These are phyloP conservation scores for Rhamphomyia laevipes DNA, from an alignment of 2,888 invertebrate species.

Conservation along the genomic window DNA sequence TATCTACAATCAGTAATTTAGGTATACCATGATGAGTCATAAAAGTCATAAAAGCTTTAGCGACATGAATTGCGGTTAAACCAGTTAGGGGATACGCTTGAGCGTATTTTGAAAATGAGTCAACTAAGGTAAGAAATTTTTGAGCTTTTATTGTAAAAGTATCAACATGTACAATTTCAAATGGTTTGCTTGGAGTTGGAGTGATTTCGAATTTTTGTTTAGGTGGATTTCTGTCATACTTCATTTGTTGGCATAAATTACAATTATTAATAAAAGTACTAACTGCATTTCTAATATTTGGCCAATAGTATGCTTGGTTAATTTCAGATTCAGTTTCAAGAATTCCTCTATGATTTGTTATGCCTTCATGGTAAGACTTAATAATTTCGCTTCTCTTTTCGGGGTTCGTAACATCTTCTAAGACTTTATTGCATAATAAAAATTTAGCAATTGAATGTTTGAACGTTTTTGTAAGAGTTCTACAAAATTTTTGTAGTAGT, in stretches of 20 bases:
- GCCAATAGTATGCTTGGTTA: background rate
- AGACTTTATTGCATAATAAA: background rate
- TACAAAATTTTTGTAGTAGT: background rate
- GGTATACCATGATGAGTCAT: background rate
- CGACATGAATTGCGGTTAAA: background rate
- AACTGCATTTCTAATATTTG: background rate
- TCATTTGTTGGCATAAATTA: background rate
- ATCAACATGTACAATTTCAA: background rate
- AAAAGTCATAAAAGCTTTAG: background rate
- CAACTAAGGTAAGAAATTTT: background rate
- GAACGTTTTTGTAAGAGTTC: background rate
- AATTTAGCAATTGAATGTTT: background rate
- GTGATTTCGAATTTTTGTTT: background rate
- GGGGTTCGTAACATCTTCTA: background rate
- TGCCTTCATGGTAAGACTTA: background rate
- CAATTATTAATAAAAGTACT: background rate
- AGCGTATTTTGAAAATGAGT: background rate
- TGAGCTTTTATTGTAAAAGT: background rate
- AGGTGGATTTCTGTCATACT: background rate
- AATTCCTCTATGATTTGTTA: background rate
- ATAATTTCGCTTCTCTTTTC: background rate
- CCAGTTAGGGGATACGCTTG: background rate
- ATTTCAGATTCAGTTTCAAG: background rate
- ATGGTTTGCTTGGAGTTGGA: background rate
- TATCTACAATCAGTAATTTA: background rate